A percentile compares a stretch with the other conserved stretches of the same genome.
Conservation (phyloP, 2,113 vertebrate species). For the Myanophis thanlyinensis region DNA sequence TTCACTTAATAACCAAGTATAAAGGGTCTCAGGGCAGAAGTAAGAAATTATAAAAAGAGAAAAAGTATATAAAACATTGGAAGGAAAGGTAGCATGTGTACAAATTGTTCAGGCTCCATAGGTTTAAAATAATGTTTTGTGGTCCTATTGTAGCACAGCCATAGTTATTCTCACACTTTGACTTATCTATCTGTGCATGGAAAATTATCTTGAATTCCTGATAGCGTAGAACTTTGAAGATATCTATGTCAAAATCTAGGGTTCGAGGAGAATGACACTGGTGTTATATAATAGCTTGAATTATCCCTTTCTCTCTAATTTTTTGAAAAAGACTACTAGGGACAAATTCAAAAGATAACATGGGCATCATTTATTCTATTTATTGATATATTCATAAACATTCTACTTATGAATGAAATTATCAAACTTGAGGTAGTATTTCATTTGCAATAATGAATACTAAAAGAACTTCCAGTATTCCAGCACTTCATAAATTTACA, state of each 20-base stretch:
- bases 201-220: not conserved
- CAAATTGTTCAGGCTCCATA: not conserved
- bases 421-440: not conserved
- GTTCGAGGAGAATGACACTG: not conserved
- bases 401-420: not conserved
- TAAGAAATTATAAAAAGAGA: not conserved
- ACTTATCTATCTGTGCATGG: not conserved
- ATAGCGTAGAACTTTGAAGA: not conserved
- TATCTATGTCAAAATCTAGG: not conserved
- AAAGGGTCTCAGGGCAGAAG: not conserved
- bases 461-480: not conserved
- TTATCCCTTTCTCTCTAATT: not conserved
- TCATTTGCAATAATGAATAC: not conserved
- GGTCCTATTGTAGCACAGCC: not conserved
- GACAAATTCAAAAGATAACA: not conserved
- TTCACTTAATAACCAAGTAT: not conserved
- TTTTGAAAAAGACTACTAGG: not conserved
- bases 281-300: not conserved
- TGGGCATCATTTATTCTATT: not conserved
- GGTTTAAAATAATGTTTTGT: not conserved
- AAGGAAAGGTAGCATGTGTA: not conserved
- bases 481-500: not conserved
- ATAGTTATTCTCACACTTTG: not conserved
- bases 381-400: not conserved
- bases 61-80: not conserved